These are phyloP conservation scores for Rhinopomastus cyanomelas DNA, from an alignment of 2,113 vertebrate species.

Conservation along the genomic window DNA sequence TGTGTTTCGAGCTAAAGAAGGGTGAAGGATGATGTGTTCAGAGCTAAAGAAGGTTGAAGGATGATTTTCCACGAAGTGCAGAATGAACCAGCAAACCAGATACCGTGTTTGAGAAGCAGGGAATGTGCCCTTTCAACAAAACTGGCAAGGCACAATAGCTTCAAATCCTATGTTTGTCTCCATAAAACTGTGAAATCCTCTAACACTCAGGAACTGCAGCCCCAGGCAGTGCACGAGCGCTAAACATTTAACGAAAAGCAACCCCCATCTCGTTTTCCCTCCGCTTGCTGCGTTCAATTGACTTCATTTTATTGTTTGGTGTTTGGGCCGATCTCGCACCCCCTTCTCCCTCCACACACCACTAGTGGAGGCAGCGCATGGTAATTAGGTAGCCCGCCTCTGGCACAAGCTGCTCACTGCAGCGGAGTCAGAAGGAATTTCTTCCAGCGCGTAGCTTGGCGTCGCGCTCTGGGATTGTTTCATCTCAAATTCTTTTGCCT, in stretches of 20 bases:
- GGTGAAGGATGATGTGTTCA: neutral
- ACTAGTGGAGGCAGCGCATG: conserved; percentile 12
- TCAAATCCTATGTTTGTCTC: neutral
- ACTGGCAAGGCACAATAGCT: neutral
- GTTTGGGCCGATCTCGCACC: neutral
- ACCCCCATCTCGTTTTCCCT: neutral
- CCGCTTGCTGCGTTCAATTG: neutral
- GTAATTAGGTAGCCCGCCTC: conserved; percentile 38
- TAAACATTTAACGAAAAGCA: conserved; percentile 9
- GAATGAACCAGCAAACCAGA: neutral
- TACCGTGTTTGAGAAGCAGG: neutral
- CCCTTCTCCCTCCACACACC: neutral
- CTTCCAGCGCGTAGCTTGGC: neutral
- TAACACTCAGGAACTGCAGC: conserved; percentile 34
- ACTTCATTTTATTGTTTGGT: conserved; percentile 21
- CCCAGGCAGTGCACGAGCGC: neutral
- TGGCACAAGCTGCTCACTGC: conserved; percentile 23
- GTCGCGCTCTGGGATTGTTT: neutral
- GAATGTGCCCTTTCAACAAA: neutral
- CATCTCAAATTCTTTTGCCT: neutral
- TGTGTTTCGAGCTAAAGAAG: neutral
- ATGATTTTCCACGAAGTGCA: neutral
- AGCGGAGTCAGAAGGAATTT: conserved; percentile 18
- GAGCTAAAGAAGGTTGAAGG: neutral
- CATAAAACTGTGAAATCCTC: neutral